Conservation (phyloP, 2,888 invertebrate species). For the Meghimatium bilineatum region DNA sequence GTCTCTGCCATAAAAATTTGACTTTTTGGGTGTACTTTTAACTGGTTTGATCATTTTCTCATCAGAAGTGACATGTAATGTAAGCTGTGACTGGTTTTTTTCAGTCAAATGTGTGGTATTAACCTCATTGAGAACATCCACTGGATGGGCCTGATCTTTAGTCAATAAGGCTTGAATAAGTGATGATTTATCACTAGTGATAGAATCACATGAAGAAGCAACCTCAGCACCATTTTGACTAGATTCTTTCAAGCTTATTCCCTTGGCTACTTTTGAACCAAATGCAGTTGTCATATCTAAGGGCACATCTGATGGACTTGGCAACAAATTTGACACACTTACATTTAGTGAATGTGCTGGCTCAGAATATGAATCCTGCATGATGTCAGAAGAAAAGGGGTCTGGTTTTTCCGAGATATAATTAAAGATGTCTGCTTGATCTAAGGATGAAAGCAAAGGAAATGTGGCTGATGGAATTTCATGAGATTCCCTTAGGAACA, state of each 20-base stretch:
- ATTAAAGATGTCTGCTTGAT: conserved; percentile 29
- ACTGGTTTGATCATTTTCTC: conserved; percentile 7
- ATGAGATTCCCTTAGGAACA: conserved; percentile 37
- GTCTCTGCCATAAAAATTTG: conserved; percentile 48
- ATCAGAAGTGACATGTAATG: background rate
- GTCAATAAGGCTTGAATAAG: conserved; percentile 23
- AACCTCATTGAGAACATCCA: conserved; percentile 1
- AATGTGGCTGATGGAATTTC: background rate
- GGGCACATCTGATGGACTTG: conserved; percentile 32
- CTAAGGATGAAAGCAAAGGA: conserved; percentile 21
- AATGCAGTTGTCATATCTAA: conserved; percentile 45
- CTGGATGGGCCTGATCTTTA: background rate
- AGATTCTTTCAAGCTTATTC: conserved; percentile 3
- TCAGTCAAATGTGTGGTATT: conserved; percentile 2
- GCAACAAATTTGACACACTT: conserved; percentile 4
- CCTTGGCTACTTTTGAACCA: conserved; percentile 5
- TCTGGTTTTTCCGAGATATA: conserved; percentile 20
- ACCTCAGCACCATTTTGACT: background rate
- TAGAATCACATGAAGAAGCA: conserved; percentile 3
- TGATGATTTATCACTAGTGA: conserved; percentile 13
- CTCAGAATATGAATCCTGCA: conserved; percentile 6
- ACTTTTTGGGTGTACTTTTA: conserved; percentile 47
- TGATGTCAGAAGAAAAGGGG: conserved; percentile 1
- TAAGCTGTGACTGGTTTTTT: conserved; percentile 8
- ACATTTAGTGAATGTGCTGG: background rate